These are phyloP conservation scores for Epizoanthus illoricatus DNA, from an alignment of 92 coral and sea anemone species.

Conservation along the genomic window DNA sequence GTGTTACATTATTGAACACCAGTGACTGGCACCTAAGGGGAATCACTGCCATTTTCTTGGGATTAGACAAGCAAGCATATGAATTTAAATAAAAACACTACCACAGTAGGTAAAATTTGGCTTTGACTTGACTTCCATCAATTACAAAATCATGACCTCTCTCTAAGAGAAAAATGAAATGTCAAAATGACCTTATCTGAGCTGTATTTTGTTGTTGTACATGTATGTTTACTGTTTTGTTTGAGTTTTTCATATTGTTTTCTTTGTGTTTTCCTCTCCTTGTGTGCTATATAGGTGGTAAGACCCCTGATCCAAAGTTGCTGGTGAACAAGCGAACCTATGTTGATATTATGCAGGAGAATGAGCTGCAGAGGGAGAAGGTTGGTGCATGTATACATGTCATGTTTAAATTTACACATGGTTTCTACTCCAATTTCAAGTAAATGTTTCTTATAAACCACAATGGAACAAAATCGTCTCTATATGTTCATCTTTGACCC, in stretches of 20 bases:
- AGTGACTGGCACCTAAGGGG: constrained; percentile 22
- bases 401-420: too few relatives aligned
- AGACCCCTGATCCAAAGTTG: constrained; percentile 85
- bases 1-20: constrained; percentile 40
- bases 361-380: constrained; percentile 79
- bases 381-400: constrained; percentile 33
- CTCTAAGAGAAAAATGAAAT: neutral
- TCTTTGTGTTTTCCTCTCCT: constrained; percentile 44
- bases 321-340: constrained; percentile 73
- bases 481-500: too few relatives aligned
- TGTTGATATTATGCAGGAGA: constrained; percentile 82
- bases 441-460: too few relatives aligned
- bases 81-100: neutral
- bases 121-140: too few relatives aligned
- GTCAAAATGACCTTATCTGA: constrained; percentile 21
- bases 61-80: neutral
- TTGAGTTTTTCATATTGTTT: neutral
- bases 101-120: too few relatives aligned
- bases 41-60: constrained; percentile 24
- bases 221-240: neutral
- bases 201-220: constrained; percentile 6
- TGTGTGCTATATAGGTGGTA: constrained; percentile 77
- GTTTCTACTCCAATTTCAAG: too few relatives aligned
- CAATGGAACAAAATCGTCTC: too few relatives aligned
- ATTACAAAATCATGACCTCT: too few relatives aligned